phyloP scores from a whole-genome alignment of 1,140 invertebrate species.

The Phortica variegata region DNA sequence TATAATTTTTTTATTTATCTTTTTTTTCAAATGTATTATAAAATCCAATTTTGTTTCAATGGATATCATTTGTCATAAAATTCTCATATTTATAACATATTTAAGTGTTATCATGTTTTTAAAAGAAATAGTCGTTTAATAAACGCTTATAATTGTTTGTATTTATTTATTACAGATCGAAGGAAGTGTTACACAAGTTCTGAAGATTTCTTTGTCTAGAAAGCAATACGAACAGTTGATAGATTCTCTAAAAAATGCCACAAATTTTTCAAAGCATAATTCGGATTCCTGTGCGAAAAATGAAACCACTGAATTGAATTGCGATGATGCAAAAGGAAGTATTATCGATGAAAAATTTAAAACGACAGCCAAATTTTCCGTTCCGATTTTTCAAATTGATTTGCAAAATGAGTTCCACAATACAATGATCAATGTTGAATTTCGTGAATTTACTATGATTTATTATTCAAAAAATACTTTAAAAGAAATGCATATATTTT shows the following conservation, averaged over 20 bases:
- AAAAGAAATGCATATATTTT: constrained; percentile 73
- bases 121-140: too few relatives aligned
- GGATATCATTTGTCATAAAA: too few relatives aligned
- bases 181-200: constrained; percentile 77
- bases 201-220: constrained; percentile 82
- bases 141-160: constrained; percentile 3
- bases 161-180: constrained; percentile 61
- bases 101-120: too few relatives aligned
- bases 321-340: constrained; percentile 14
- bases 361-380: constrained; percentile 64
- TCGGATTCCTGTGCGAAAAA: constrained; percentile 9
- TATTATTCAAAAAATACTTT: constrained; percentile 66
- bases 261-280: constrained; percentile 36
- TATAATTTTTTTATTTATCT: too few relatives aligned
- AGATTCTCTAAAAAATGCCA: constrained; percentile 66
- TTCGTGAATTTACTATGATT: constrained; percentile 77
- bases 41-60: too few relatives aligned
- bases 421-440: constrained; percentile 74
- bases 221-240: constrained; percentile 87
- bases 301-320: constrained; percentile 16
- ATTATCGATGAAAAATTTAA: constrained; percentile 14
- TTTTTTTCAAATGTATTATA: too few relatives aligned
- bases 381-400: constrained; percentile 73
- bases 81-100: too few relatives aligned
- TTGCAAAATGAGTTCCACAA: constrained; percentile 65